These are phyloP conservation scores for Rhynchotus rufescens DNA, from an alignment of 2,797 vertebrate species.

Conservation along the genomic window DNA sequence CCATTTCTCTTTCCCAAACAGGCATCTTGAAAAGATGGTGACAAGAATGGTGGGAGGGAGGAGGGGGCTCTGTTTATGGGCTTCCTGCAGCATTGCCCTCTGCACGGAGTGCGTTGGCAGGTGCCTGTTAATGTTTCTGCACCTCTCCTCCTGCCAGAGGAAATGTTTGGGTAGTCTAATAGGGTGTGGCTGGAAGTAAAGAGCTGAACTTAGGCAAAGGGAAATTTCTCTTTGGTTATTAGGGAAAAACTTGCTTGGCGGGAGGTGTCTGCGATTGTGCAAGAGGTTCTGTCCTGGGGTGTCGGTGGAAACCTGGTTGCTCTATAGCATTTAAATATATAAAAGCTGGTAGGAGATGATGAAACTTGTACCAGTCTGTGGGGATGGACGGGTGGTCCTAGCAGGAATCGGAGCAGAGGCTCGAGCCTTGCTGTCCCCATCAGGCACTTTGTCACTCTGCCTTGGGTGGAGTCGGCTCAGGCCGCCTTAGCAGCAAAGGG, in stretches of 20 bases:
- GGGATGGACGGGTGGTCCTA: background rate
- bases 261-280: background rate
- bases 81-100: background rate
- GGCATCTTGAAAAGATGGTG: accelerated
- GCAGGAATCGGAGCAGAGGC: accelerated
- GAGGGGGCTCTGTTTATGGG: accelerated
- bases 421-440: background rate
- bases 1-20: background rate
- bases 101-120: accelerated
- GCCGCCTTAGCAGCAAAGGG: background rate
- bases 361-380: accelerated
- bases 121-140: background rate
- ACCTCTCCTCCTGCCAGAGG: background rate
- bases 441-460: background rate
- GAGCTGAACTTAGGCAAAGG: background rate
- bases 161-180: background rate
- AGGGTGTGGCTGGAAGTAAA: background rate
- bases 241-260: accelerated
- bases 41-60: background rate
- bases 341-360: background rate
- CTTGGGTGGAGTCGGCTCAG: background rate
- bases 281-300: background rate
- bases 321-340: background rate
- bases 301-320: background rate
- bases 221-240: background rate